phyloP scores from a whole-genome alignment of 2,113 vertebrate species.

The Narcine bancroftii region DNA sequence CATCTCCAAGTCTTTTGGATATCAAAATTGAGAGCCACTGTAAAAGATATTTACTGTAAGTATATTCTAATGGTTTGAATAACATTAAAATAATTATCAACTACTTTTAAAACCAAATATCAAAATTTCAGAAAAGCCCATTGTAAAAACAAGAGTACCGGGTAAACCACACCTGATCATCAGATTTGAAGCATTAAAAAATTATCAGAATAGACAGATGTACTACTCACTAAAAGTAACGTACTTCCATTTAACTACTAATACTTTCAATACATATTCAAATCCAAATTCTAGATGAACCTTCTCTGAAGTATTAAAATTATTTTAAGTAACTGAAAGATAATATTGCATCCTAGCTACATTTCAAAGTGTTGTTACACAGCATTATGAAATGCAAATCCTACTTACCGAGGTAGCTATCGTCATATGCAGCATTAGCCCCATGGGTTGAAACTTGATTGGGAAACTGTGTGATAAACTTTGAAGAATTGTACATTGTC shows the following conservation, averaged over 20 bases:
- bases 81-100: neutral
- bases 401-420: slow-evolving; percentile 85
- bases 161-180: neutral
- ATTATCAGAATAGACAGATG: no score
- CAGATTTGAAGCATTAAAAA: no score
- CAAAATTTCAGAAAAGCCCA: neutral
- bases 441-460: slow-evolving; percentile 72
- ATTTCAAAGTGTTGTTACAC: neutral
- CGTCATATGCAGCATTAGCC: slow-evolving; percentile 77
- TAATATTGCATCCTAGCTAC: no score
- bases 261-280: no score
- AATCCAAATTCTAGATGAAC: neutral
- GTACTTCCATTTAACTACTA: no score
- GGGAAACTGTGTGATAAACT: slow-evolving; percentile 60
- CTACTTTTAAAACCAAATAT: neutral
- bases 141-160: no score
- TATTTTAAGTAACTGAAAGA: neutral
- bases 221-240: no score
- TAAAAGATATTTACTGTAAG: neutral
- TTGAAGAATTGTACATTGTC: slow-evolving; percentile 50
- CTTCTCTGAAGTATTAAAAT: neutral
- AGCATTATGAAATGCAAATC: neutral
- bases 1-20: neutral
- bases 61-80: neutral
- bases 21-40: neutral